Base-by-base conservation (phyloP, 2,797 vertebrate genomes). In the Catostomus latipinnis region DNA sequence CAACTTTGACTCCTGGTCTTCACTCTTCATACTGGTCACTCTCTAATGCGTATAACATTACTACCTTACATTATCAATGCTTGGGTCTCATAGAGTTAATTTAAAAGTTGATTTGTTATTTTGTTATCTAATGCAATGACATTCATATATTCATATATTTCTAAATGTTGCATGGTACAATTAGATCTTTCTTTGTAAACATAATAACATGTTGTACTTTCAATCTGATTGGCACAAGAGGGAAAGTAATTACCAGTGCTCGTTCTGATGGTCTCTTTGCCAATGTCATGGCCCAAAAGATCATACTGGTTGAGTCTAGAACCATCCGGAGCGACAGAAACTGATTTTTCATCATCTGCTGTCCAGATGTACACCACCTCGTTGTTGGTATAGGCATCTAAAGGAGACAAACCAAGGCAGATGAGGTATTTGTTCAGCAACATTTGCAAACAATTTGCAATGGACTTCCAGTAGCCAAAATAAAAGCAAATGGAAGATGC, bases 351-450 rank as follows among this genome's bases (percentile, higher is more conserved):
- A 58, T 97, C 96, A 4, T 96, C 97, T 74, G 95, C 94, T 1
- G 96, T 98, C 98, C 98, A 99, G 77, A 96, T 95, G 88, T 99
- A 99, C 88, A 98, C 94, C 78, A 99, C 97, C 90, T 99, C 97
- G 0, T 97, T 96, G 78, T 97, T 98, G 43, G 98, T 99, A 88
- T 99, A 99, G 49, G 98, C 98, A 90, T 99, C 98, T 99, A 86
- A 56, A 13, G 13, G 62, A 81, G 0, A 82, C 1, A 66, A 53
- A 69, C 16, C n/a, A 56, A 0, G 62, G 14, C 4, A 68, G 62
- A 65, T 46, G 22, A 4, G 22, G 45, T 9, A 18, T 6, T 53
- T n/a, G n/a, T 71, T 78, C 45, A 45, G 58, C 50, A 14, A 61
- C 7, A 61, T 18, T 22, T 8, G n/a, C n/a, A 60, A 60, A 60